Conservation (phyloP, 2,113 vertebrate species). For the Calyptommatus sinebrachiatus region DNA sequence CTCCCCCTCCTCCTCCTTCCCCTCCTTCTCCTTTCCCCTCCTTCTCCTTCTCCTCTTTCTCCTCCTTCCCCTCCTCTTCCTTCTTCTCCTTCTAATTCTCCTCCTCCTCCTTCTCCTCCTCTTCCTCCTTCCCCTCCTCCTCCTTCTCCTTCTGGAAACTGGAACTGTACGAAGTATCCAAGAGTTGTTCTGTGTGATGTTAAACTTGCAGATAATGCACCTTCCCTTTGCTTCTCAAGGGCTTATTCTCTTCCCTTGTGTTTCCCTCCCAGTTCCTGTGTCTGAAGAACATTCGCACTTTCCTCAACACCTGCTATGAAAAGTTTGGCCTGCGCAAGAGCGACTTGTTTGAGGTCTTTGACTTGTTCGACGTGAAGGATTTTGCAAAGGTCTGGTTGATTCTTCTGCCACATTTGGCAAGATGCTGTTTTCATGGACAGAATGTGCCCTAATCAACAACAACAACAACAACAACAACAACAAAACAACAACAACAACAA, state of each 20-base stretch:
- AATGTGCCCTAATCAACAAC: background rate
- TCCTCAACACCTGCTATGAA: conserved; percentile 80
- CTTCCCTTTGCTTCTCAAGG: background rate
- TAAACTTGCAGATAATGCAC: background rate
- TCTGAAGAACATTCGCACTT: conserved; percentile 93
- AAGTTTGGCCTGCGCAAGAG: conserved; percentile 85
- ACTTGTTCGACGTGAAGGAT: conserved; percentile 92
- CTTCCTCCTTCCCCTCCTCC: too few relatives aligned
- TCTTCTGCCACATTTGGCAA: background rate
- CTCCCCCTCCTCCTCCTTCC: too few relatives aligned
- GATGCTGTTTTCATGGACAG: background rate
- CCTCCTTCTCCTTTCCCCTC: too few relatives aligned
- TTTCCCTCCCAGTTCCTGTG: conserved; percentile 83
- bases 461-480: too few relatives aligned
- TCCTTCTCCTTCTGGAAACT: background rate
- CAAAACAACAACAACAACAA: too few relatives aligned
- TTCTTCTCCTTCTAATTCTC: too few relatives aligned
- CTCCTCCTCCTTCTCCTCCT: too few relatives aligned
- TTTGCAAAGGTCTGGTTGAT: conserved; percentile 84
- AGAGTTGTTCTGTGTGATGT: too few relatives aligned
- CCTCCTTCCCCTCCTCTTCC: too few relatives aligned
- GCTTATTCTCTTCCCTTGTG: background rate
- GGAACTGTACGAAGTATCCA: background rate
- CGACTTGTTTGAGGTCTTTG: conserved; percentile 91
- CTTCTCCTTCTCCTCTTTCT: too few relatives aligned